Percentiles rank a stretch among this genome's conserved stretches.
Conservation (phyloP, 2,113 vertebrate species). For the Hippoglossus stenolepis region DNA sequence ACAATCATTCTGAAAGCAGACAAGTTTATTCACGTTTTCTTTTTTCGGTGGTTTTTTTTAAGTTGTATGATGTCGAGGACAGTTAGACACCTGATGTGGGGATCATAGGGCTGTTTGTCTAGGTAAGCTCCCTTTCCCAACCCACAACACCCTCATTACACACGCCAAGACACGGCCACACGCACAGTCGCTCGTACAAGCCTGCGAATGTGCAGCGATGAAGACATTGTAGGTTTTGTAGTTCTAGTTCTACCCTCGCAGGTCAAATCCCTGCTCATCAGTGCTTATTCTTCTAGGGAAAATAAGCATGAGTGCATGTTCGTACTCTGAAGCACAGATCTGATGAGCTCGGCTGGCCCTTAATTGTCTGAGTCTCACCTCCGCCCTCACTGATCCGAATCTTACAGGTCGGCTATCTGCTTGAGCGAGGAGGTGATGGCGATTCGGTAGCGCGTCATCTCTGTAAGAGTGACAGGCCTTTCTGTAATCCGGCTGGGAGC, state of each 20-base stretch:
- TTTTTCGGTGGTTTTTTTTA: conserved; percentile 53
- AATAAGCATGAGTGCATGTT: conserved; percentile 24
- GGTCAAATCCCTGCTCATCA: conserved; percentile 40
- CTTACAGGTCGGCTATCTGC: background rate
- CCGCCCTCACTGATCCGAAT: background rate
- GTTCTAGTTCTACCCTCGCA: conserved; percentile 26
- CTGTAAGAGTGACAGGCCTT: too few relatives aligned
- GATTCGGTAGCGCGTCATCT: background rate
- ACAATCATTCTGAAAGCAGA: conserved; percentile 36
- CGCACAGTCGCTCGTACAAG: conserved; percentile 44
- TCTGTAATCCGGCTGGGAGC: too few relatives aligned
- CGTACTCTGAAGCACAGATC: conserved; percentile 10
- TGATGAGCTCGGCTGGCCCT: background rate
- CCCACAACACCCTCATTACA: conserved; percentile 73
- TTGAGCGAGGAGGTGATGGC: background rate
- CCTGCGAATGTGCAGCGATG: conserved; percentile 16
- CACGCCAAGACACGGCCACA: conserved; percentile 54
- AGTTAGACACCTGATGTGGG: conserved; percentile 57
- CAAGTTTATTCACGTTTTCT: conserved; percentile 63
- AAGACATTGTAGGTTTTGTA: conserved; percentile 27
- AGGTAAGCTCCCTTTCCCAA: conserved; percentile 55
- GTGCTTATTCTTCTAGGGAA: conserved; percentile 17
- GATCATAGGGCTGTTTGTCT: conserved; percentile 65
- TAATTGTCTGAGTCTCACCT: background rate
- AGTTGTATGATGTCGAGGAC: conserved; percentile 41